These are phyloP conservation scores for Garra rufa DNA, from an alignment of 2,113 vertebrate species.

Conservation along the genomic window DNA sequence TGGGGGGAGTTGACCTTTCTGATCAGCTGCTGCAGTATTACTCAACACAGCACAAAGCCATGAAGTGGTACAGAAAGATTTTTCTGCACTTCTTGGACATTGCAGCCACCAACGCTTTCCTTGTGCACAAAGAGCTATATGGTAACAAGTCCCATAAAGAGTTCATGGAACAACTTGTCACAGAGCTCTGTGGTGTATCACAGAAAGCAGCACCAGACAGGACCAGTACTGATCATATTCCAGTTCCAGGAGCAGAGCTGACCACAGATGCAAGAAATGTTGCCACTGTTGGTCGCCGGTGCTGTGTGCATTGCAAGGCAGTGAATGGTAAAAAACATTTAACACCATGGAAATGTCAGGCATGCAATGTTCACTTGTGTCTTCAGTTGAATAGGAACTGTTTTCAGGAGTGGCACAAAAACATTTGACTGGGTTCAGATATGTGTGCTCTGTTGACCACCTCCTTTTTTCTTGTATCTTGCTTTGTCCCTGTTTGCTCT, in stretches of 20 bases:
- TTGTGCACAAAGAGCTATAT: too few relatives aligned
- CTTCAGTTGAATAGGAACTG: conserved; percentile 27
- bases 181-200: not conserved
- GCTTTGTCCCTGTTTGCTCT: too few relatives aligned
- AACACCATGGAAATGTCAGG: conserved; percentile 35
- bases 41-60: too few relatives aligned
- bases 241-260: conserved; percentile 8
- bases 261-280: not conserved
- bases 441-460: too few relatives aligned
- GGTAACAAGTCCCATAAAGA: too few relatives aligned
- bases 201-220: not conserved
- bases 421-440: not conserved
- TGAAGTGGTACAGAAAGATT: too few relatives aligned
- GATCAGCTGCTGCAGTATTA: too few relatives aligned
- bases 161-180: too few relatives aligned
- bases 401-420: conserved; percentile 21
- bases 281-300: not conserved
- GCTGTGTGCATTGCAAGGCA: conserved; percentile 1
- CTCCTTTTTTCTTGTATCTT: too few relatives aligned
- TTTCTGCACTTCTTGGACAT: too few relatives aligned
- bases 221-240: conserved; percentile 5
- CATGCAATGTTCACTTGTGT: conserved; percentile 35
- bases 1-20: too few relatives aligned
- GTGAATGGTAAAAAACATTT: not conserved
- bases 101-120: too few relatives aligned